Percentiles rank a stretch among this genome's conserved stretches.
Conservation (phyloP, 2,888 invertebrate genomes). For the Amblyjoppa fuscipennis region DNA sequence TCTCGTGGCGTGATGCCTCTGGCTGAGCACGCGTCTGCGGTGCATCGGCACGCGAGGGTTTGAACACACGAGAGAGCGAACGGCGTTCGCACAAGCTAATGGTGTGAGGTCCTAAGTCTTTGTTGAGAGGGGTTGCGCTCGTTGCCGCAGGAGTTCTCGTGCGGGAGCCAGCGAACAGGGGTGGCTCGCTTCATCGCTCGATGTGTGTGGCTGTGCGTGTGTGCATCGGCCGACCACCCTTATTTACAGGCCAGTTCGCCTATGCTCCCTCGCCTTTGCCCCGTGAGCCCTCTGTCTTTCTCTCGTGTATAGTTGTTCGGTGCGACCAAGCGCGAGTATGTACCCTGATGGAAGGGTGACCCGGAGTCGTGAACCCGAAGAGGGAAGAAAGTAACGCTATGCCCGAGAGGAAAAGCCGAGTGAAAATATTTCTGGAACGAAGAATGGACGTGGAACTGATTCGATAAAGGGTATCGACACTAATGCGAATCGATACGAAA, state of each 20-base stretch:
- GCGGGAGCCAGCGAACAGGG: constrained; percentile 51
- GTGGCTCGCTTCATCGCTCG: constrained; percentile 59
- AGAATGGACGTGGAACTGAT: constrained; percentile 46
- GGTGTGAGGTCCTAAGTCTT: constrained; percentile 36
- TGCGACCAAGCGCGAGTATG: constrained; percentile 37
- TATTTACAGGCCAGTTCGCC: constrained; percentile 49
- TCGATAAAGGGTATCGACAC: constrained; percentile 39
- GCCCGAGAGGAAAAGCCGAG: constrained; percentile 48
- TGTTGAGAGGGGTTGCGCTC: constrained; percentile 42
- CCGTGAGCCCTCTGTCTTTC: constrained; percentile 47
- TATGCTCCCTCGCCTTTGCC: constrained; percentile 59
- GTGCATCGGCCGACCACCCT: constrained; percentile 51
- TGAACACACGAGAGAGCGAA: constrained; percentile 37
- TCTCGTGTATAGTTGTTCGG: constrained; percentile 20
- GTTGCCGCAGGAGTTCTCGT: constrained; percentile 48
- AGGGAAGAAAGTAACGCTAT: constrained; percentile 51
- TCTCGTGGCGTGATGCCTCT: constrained; percentile 35
- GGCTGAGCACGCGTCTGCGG: constrained; percentile 62
- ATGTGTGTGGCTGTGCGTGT: constrained; percentile 42
- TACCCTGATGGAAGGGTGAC: constrained; percentile 34
- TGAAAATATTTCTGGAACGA: constrained; percentile 44
- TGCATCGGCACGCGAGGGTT: constrained; percentile 63
- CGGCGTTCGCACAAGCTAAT: not conserved
- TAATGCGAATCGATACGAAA: constrained; percentile 17
- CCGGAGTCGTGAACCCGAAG: constrained; percentile 45